Base-by-base conservation (phyloP, 2,113 vertebrate species). In the Paradoxurus hermaphroditus region DNA sequence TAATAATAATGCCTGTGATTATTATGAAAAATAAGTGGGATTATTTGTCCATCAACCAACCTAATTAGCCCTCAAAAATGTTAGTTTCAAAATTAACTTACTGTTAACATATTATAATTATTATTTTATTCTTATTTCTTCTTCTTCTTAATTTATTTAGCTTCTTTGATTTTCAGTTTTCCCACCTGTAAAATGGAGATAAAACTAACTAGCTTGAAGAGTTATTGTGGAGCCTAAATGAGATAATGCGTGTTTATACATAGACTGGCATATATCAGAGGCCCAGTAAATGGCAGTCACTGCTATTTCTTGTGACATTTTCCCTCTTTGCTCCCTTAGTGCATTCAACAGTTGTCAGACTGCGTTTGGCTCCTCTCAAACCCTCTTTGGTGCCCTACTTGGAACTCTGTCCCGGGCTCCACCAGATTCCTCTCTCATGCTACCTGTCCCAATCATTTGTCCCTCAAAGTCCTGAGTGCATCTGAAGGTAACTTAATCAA, bases 131-230 rank as follows among this genome's bases (percentile, higher is more conserved):
- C 11, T 89, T 73, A 62, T 81, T 73, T 93, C 29, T 84, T 82
- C 29, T n/a, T 65, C 0, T 81, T 68, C 39, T 89, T 92, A 65
- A 75, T 59, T 90, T 68, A 67, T 27, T 79, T 82, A 78, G 68
- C 21, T 93, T 75, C 44, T 88, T 90, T 96, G 31, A 63, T 77
- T 89, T 94, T 96, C 49, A 44, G 34, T 75, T 86, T 85, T 90
- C 68, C 19, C 41, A 49, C 78, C 31, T 85, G 2, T 91, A 62
- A 95, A 83, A 82, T 79, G 39, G 72, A 95, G 34, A 73, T 39
- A 84, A 94, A 97, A 86, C 44, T 56, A 79, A n/a, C 29, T 90
- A 81, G 34, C 51, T 78, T 82, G 65, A 13, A 44, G 34, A 18
- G 34, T 29, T 95, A n/a, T 12, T 89, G 27, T 82, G n/a, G 15